phyloP scores from a whole-genome alignment of 2,888 invertebrate species.

The Crocallis elinguaria region DNA sequence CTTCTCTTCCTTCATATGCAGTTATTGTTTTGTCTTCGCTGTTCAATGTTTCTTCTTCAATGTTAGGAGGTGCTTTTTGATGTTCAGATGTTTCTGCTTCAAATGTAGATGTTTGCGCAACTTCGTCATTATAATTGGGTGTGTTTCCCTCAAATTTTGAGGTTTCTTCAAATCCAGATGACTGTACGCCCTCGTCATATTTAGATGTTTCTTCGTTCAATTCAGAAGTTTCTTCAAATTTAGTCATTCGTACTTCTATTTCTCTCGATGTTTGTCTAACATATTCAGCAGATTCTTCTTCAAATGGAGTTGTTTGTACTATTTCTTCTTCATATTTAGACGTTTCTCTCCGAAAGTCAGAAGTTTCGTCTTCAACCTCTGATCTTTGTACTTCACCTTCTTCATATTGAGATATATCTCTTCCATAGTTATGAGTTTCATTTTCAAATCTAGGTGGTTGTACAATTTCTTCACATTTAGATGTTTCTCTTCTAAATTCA shows the following conservation, averaged over 20 bases:
- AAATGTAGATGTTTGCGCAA: too few species aligned
- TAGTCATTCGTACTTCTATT: neutral
- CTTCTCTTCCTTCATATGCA: constrained; percentile 1
- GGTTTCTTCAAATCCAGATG: too few species aligned
- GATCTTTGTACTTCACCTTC: neutral
- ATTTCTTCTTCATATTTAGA: neutral
- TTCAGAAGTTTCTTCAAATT: constrained; percentile 3
- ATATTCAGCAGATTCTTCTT: neutral
- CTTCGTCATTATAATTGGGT: too few species aligned
- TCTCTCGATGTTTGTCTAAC: neutral
- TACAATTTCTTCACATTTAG: too few species aligned
- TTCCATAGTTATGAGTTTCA: too few species aligned
- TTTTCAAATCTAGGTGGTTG: neutral
- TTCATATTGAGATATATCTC: too few species aligned
- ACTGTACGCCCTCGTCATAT: too few species aligned
- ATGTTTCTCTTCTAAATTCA: neutral
- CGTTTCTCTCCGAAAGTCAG: neutral
- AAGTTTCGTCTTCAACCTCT: neutral
- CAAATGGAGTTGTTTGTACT: neutral
- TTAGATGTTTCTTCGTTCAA: too few species aligned
- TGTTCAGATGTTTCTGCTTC: neutral
- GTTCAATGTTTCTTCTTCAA: neutral
- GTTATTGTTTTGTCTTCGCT: neutral
- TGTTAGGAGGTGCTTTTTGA: neutral
- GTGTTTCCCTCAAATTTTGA: too few species aligned